Percentiles rank a stretch among this genome's conserved stretches.
These are phyloP conservation scores for Atractosteus spatula DNA, from an alignment of 2,113 vertebrate species.

Conservation along the genomic window DNA sequence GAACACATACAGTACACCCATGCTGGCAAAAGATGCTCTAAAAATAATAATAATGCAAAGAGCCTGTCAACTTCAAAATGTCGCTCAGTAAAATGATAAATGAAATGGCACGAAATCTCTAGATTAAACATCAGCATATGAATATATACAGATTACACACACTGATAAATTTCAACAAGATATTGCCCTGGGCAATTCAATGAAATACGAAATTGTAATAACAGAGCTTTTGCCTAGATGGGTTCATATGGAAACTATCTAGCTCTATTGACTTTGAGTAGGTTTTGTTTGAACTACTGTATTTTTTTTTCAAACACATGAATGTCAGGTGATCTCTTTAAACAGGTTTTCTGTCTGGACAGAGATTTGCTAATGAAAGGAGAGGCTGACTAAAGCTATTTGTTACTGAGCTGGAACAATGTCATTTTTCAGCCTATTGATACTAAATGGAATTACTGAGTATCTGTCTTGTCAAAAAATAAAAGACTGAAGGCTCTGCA, in stretches of 20 bases:
- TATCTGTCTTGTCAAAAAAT: constrained; percentile 13
- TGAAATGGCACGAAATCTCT: background rate
- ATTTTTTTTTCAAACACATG: constrained; percentile 66
- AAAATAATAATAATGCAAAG: background rate
- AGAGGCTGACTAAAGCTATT: constrained; percentile 40
- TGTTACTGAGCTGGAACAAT: constrained; percentile 40
- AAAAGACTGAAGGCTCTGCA: background rate
- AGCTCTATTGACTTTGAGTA: constrained; percentile 30
- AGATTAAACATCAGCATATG: background rate
- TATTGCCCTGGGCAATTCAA: constrained; percentile 28
- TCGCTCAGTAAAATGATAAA: background rate
- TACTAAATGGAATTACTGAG: constrained; percentile 12
- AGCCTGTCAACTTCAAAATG: background rate
- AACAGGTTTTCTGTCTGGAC: constrained; percentile 56
- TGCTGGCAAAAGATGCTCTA: background rate
- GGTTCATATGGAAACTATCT: constrained; percentile 45
- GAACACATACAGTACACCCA: background rate
- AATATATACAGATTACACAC: constrained; percentile 27
- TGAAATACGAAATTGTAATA: constrained; percentile 36
- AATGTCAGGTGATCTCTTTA: constrained; percentile 52
- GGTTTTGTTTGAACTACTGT: constrained; percentile 43
- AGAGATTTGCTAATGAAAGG: constrained; percentile 28
- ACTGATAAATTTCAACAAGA: constrained; percentile 56
- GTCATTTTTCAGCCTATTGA: constrained; percentile 26
- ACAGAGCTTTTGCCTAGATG: constrained; percentile 46